Base-by-base conservation (phyloP, 2,113 vertebrate genomes). In the Arizona elegans region DNA sequence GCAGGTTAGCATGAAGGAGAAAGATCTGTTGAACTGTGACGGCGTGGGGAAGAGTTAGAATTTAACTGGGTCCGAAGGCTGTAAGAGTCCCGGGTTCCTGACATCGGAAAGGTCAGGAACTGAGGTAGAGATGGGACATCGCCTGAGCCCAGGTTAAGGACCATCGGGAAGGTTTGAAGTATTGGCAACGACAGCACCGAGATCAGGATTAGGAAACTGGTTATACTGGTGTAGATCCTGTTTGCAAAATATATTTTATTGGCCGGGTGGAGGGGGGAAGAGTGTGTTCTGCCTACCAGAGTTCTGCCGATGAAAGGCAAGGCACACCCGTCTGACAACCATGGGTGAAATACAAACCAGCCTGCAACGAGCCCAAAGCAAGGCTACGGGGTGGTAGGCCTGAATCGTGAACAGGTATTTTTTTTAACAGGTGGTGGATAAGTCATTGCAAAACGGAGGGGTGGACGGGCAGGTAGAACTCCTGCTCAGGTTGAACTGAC, bases 101-200 rank as follows among this genome's bases (percentile, higher is more conserved):
- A 29, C 21, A 38, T 15, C n/a, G 29, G 59, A 88, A 13, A 47
- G 17, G 26, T 8, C 9, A 86, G 55, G 21, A 21, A 43, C 11
- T 93, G 89, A 90, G 92, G 92, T 90, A 91, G 92, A 87, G n/a
- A n/a, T 52, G 53, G 38, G 58, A 52, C 13, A 12, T 53, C 23
- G 47, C n/a, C 15, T 7, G 58, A 47, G 5, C 19, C 23, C 38
- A 58, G 38, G 81, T 47, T 55, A 87, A 38, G 58, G 56, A n/a
- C 54, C 5, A 7, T 11, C 1, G 53, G 90, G 75, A 55, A 58
- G 53, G 54, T 26, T 26, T n/a, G 81, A 59, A 91, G 12, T 52
- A 47, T 56, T 50, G 59, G 91, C 91, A 55, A 9, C 21, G 9
- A 21, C 26, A 47, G 81, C 55, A 52, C 54, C 17, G 3, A 3